These are phyloP conservation scores for Cromileptes altivelis DNA, from an alignment of 2,113 vertebrate genomes.

Conservation along the genomic window DNA sequence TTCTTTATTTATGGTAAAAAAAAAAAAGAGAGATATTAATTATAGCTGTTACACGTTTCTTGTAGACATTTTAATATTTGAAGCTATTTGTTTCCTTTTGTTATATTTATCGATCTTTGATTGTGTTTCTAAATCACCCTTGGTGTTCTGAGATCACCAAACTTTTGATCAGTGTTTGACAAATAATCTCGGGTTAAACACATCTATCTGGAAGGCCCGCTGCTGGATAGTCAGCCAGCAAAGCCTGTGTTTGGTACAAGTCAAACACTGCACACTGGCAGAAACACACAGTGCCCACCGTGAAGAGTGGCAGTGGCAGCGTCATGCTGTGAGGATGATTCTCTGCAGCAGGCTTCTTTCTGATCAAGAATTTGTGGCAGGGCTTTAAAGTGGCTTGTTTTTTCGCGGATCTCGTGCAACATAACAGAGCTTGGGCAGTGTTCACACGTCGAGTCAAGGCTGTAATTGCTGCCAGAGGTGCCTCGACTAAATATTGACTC, in stretches of 20 bases:
- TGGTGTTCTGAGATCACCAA: neutral
- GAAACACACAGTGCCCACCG: slow-evolving; percentile 4
- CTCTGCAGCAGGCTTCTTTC: slow-evolving; percentile 29
- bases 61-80: slow-evolving; percentile 4
- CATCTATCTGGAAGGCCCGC: neutral
- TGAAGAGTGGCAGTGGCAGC: slow-evolving; percentile 6
- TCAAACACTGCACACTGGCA: neutral
- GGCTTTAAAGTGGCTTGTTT: slow-evolving; percentile 11
- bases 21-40: slow-evolving; percentile 21
- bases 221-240: neutral
- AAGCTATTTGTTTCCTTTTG: neutral
- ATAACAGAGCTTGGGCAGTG: neutral
- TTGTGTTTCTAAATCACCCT: neutral
- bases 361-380: slow-evolving; percentile 1
- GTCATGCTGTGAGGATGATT: slow-evolving; percentile 24
- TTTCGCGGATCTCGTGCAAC: slow-evolving; percentile 3
- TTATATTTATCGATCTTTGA: neutral
- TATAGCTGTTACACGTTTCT: neutral
- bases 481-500: slow-evolving; percentile 9
- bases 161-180: neutral
- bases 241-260: neutral
- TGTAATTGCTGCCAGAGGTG: slow-evolving; percentile 15
- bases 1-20: neutral
- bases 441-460: neutral
- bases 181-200: neutral